phyloP scores from a whole-genome alignment of 1,140 invertebrate genomes.

The Megalonaias nervosa region DNA sequence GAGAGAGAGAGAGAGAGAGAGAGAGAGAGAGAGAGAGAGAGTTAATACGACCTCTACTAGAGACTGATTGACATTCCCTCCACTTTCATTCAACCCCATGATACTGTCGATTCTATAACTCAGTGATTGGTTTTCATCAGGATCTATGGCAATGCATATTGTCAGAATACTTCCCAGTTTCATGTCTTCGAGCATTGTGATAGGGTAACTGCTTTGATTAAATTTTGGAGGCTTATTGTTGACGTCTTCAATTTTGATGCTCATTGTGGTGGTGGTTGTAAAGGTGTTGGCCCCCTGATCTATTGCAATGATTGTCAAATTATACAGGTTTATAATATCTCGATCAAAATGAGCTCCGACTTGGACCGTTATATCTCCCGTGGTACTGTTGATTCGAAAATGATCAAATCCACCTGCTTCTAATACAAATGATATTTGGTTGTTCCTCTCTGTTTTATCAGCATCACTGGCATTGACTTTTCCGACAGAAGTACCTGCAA shows the following conservation, averaged over 20 bases:
- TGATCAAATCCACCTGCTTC: constrained; percentile 1
- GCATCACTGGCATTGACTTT: constrained; percentile 8
- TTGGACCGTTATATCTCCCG: constrained; percentile 5
- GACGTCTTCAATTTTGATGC: constrained; percentile 13
- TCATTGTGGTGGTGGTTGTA: background rate
- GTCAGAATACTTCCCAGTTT: background rate
- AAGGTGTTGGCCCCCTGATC: constrained; percentile 13
- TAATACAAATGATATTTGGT: constrained; percentile 9
- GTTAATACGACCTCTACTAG: background rate
- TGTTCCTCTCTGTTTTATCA: constrained; percentile 28
- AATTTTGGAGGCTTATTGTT: constrained; percentile 21
- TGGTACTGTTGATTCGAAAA: constrained; percentile 79
- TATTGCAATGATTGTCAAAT: constrained; percentile 21
- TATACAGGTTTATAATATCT: constrained; percentile 5
- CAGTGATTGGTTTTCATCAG: constrained; percentile 3
- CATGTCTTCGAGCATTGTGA: background rate
- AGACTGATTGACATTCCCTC: background rate
- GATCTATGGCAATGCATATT: constrained; percentile 1
- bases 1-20: too few species aligned
- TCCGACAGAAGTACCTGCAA: background rate
- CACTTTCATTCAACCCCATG: constrained; percentile 3
- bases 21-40: too few species aligned
- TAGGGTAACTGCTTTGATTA: background rate
- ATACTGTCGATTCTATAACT: background rate
- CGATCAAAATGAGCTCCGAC: constrained; percentile 9